Percentiles rank a stretch among this genome's conserved stretches.
Evolutionary conservation across 2,888 invertebrate genomes (phyloP).

Genomic region (Cephus rjabovi): DNA sequence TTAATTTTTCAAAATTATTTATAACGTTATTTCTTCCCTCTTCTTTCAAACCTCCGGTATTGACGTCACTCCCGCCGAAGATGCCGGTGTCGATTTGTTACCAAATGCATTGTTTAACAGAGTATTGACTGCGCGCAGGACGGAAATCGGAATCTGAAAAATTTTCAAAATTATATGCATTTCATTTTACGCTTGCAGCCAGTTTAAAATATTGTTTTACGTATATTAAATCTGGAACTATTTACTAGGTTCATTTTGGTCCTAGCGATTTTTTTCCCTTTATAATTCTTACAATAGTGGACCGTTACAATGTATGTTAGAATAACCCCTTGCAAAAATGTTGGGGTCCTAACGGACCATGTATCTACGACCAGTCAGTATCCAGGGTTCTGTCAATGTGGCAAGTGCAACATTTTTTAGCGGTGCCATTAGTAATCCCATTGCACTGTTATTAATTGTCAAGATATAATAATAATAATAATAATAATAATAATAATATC

Average conservation of each 20-base stretch:
- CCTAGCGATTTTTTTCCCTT: background rate
- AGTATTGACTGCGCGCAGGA: slow-evolving; percentile 18
- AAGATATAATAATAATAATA: too few relatives aligned
- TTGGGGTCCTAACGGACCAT: background rate
- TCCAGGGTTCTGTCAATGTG: background rate
- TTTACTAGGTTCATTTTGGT: background rate
- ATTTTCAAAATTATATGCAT: background rate
- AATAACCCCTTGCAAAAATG: background rate
- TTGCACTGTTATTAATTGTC: background rate
- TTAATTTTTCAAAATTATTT: background rate
- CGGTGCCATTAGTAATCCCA: background rate
- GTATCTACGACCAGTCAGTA: background rate
- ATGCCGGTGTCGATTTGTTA: background rate
- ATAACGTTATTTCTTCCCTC: background rate
- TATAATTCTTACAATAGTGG: background rate
- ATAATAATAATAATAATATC: too few relatives aligned
- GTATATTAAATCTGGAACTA: background rate
- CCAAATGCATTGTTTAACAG: slow-evolving; percentile 19
- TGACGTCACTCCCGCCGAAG: background rate
- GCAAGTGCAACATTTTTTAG: background rate
- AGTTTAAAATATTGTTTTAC: background rate
- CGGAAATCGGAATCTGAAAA: slow-evolving; percentile 19
- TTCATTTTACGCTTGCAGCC: background rate
- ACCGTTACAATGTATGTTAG: background rate
- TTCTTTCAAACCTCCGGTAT: background rate